phyloP scores from a whole-genome alignment of 2,888 invertebrate genomes.

The Disparrhopalites patrizii region DNA sequence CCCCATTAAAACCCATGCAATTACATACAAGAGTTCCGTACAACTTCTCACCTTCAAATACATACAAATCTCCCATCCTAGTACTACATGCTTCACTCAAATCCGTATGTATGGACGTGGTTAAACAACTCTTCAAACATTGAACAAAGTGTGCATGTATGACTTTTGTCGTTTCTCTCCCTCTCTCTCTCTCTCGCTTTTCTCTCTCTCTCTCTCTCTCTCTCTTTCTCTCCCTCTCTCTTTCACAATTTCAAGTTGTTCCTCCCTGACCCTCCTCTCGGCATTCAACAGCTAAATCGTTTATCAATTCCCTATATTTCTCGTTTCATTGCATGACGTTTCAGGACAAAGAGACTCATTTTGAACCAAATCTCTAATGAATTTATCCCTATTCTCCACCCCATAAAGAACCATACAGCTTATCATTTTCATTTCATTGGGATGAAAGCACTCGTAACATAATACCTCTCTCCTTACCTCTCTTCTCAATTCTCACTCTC shows the following conservation, averaged over 20 bases:
- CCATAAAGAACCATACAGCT: conserved; percentile 23
- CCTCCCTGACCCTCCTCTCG: conserved; percentile 30
- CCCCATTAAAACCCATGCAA: too few relatives aligned
- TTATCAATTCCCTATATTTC: conserved; percentile 44
- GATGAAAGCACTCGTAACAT: conserved; percentile 15
- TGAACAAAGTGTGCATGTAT: too few relatives aligned
- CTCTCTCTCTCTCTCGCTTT: background rate
- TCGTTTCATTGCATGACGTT: conserved; percentile 40
- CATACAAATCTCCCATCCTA: too few relatives aligned
- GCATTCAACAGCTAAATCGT: conserved; percentile 41
- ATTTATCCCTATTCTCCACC: conserved; percentile 38
- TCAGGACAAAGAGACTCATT: conserved; percentile 42
- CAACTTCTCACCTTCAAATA: too few relatives aligned
- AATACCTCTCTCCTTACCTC: conserved; percentile 4
- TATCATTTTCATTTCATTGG: conserved; percentile 18
- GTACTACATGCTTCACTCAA: too few relatives aligned
- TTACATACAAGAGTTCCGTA: too few relatives aligned
- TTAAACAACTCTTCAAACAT: too few relatives aligned
- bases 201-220: background rate
- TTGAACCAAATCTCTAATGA: conserved; percentile 43
- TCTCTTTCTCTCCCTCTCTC: too few relatives aligned
- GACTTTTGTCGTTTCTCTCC: conserved; percentile 17
- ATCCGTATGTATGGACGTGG: too few relatives aligned
- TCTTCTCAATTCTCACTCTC: conserved; percentile 17
- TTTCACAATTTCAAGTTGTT: conserved; percentile 3